Conservation (phyloP, 2,113 vertebrate genomes). For the Spilogale gracilis region DNA sequence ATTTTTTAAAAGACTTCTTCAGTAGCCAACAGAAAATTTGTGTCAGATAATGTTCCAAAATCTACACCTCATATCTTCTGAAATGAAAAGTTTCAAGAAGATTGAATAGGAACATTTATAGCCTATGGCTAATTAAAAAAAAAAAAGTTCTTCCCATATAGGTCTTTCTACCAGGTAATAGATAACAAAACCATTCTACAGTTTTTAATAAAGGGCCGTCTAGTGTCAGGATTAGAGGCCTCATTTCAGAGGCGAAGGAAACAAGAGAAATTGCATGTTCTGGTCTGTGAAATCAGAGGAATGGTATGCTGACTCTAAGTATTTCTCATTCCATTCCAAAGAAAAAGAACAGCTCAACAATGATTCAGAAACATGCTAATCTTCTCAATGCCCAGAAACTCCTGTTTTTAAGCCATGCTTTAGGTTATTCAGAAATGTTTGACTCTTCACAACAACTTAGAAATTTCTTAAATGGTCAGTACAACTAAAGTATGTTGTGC, state of each 20-base stretch:
- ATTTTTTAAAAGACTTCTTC: not conserved
- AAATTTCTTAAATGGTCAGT: constrained; percentile 65
- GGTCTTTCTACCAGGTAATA: not conserved
- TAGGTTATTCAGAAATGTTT: not conserved
- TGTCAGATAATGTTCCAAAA: not conserved
- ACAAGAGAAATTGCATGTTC: not conserved
- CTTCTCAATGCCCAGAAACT: not conserved
- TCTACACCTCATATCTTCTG: not conserved
- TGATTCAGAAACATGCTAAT: not conserved
- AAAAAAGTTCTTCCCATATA: not conserved
- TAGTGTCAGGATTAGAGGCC: not conserved
- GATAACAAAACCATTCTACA: not conserved
- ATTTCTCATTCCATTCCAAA: not conserved
- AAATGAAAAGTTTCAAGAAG: not conserved
- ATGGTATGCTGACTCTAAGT: not conserved
- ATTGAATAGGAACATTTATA: not conserved
- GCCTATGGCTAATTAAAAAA: not conserved
- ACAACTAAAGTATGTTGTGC: constrained; percentile 63
- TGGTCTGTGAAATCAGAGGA: not conserved
- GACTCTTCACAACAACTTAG: not conserved
- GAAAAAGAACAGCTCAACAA: not conserved
- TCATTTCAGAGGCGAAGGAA: not conserved
- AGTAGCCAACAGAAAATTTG: not conserved
- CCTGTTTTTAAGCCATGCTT: not conserved
- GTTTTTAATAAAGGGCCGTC: constrained; percentile 19